Evolutionary conservation across 2,113 vertebrate genomes (phyloP), one percentile per base, ranked within the genome.

Genomic region (Gymnarchus niloticus): DNA sequence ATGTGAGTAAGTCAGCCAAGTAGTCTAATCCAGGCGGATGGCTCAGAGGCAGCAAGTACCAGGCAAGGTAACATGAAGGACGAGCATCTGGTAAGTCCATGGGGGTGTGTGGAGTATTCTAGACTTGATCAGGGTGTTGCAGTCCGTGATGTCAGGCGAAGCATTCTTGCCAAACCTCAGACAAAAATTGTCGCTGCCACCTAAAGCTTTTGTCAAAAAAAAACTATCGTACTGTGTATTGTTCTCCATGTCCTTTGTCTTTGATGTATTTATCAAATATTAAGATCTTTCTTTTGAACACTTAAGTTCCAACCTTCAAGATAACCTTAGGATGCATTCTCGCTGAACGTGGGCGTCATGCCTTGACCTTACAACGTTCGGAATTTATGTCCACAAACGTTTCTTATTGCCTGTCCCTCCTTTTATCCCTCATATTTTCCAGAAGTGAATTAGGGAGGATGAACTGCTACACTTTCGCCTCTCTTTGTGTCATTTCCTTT

Each of bases 401-500:
- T 54, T 78, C 37, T 46, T 21, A 48, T 78, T 48, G 6, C 33
- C 6, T 41, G 37, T n/a, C 41, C 33, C 51, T 52, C 48, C n/a
- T 21, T 41, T 54, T 49, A 17, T 23, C 49, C n/a, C 80, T 23
- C 4, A 33, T 17, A 19, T 56, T 19, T 21, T 82, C 28, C 51
- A 37, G n/a, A n/a, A 51, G 77, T 81, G 48, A 51, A 25, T 28
- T 14, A 28, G 12, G 48, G 10, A 81, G 77, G 8, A 6, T 9
- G 17, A 54, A 33, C 33, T 44, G 7, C 25, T 28, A 28, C 54
- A 44, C 3, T 14, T 56, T 41, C 37, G 23, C 80, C 5, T 37
- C 54, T 57, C 17, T 56, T 57, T 83, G 51, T 56, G 37, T 44
- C 54, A n/a, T n/a, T 56, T 57, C 51, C 33, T 44, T 93, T 94